Evolutionary conservation across 2,113 vertebrate species (phyloP).

Genomic region (Pseudorhombus dupliciocellatus): DNA sequence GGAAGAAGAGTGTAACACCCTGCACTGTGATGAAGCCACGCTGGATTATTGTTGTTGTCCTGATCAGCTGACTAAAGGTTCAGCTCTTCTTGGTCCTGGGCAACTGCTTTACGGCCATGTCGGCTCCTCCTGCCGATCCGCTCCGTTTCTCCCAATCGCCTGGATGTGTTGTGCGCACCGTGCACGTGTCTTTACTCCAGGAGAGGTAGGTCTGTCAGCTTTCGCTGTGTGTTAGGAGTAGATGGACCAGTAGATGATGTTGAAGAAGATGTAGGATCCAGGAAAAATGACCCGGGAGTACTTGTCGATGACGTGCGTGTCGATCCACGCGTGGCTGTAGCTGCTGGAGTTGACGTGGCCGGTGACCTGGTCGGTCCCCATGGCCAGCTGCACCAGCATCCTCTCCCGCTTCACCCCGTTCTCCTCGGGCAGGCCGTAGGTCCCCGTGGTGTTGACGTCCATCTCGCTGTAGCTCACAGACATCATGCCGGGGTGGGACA

Average conservation of each 20-base stretch:
- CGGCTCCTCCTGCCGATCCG: background rate
- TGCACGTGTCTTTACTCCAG: background rate
- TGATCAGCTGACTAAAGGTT: background rate
- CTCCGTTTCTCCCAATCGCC: conserved; percentile 1
- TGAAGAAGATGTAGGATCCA: conserved; percentile 90
- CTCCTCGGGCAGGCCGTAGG: conserved; percentile 79
- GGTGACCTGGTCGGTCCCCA: conserved; percentile 82
- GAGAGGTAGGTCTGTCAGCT: background rate
- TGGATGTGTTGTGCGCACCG: background rate
- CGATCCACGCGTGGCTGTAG: conserved; percentile 87
- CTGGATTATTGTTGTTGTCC: background rate
- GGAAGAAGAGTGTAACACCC: background rate
- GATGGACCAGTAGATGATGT: conserved; percentile 96
- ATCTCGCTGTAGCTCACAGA: conserved; percentile 86
- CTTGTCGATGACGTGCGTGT: conserved; percentile 93
- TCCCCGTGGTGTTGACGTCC: conserved; percentile 84
- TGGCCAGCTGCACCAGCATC: conserved; percentile 86
- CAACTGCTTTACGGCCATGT: background rate
- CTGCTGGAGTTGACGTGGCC: conserved; percentile 77
- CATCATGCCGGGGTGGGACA: conserved; percentile 83
- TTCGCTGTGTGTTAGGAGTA: conserved; percentile 82
- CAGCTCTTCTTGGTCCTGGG: background rate
- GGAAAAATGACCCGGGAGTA: conserved; percentile 93
- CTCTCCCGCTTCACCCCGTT: conserved; percentile 84
- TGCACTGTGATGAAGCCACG: background rate